These are phyloP conservation scores for Labroides dimidiatus DNA, from an alignment of 2,797 vertebrate species.

Conservation along the genomic window DNA sequence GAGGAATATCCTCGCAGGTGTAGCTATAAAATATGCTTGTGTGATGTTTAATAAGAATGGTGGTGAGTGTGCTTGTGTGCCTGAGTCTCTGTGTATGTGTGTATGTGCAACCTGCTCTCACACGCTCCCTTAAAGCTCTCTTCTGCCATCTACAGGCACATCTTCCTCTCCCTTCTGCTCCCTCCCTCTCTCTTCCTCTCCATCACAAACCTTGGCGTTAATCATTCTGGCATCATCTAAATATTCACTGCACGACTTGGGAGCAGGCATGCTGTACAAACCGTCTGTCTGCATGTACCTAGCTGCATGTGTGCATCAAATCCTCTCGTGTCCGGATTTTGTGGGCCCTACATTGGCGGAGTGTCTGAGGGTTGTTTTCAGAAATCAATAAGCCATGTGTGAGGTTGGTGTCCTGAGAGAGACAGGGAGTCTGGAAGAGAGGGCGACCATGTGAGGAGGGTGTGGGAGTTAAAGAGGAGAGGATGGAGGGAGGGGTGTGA, in stretches of 20 bases:
- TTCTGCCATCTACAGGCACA: constrained; percentile 82
- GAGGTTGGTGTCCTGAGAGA: constrained; percentile 69
- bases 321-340: constrained; percentile 48
- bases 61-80: constrained; percentile 9
- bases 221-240: constrained; percentile 58
- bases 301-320: constrained; percentile 20
- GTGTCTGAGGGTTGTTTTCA: constrained; percentile 39
- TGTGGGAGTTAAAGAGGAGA: background rate
- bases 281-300: constrained; percentile 14
- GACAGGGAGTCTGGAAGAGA: constrained; percentile 30
- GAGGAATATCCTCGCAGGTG: constrained; percentile 38
- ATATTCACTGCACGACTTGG: constrained; percentile 38
- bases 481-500: constrained; percentile 16
- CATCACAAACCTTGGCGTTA: constrained; percentile 47
- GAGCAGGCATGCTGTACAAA: constrained; percentile 19
- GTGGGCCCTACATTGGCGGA: constrained; percentile 32
- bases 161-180: constrained; percentile 36
- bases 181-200: constrained; percentile 12
- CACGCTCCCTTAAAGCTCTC: constrained; percentile 74
- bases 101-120: constrained; percentile 34
- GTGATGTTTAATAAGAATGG: constrained; percentile 45
- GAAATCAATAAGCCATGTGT: constrained; percentile 77
- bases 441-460: constrained; percentile 25
- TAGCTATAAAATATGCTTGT: constrained; percentile 35
- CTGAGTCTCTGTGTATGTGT: constrained; percentile 20